Conservation (phyloP, 2,888 invertebrate species). For the Papilio demoleus region DNA sequence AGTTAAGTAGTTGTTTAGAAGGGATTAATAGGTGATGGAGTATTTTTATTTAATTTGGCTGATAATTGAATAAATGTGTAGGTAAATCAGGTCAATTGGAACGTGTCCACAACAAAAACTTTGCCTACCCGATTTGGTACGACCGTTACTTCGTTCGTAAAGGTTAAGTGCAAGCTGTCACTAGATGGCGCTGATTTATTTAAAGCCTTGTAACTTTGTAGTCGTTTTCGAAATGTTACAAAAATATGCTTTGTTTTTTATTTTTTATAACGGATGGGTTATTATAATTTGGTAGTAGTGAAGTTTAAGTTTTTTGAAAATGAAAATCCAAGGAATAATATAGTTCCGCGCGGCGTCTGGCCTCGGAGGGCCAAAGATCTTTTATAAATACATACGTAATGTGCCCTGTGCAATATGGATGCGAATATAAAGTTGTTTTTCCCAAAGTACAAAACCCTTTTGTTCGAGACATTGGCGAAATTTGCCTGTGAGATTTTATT, state of each 20-base stretch:
- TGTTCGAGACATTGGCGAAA: background rate
- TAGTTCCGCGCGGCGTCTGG: background rate
- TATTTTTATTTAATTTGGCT: too few species aligned
- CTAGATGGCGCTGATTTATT: background rate
- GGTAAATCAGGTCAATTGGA: too few species aligned
- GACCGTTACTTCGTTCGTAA: background rate
- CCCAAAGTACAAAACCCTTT: background rate
- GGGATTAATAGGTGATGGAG: too few species aligned
- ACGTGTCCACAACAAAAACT: too few species aligned
- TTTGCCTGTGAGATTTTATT: conserved; percentile 13
- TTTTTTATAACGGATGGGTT: too few species aligned
- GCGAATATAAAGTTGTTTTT: background rate
- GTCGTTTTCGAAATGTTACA: too few species aligned
- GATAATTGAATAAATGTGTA: too few species aligned
- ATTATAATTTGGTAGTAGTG: too few species aligned
- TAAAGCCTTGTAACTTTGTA: background rate
- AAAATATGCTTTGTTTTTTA: too few species aligned
- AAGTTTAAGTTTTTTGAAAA: too few species aligned
- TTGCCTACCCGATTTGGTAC: too few species aligned
- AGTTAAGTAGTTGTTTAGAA: too few species aligned
- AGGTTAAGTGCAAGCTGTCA: background rate
- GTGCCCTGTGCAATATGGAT: background rate
- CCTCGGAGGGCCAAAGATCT: background rate
- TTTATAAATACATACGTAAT: background rate
- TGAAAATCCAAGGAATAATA: background rate